Percentiles rank a stretch among this genome's conserved stretches.
Evolutionary conservation across 92 coral and sea anemone genomes (phyloP).

Genomic region (Phymanthus crucifer): DNA sequence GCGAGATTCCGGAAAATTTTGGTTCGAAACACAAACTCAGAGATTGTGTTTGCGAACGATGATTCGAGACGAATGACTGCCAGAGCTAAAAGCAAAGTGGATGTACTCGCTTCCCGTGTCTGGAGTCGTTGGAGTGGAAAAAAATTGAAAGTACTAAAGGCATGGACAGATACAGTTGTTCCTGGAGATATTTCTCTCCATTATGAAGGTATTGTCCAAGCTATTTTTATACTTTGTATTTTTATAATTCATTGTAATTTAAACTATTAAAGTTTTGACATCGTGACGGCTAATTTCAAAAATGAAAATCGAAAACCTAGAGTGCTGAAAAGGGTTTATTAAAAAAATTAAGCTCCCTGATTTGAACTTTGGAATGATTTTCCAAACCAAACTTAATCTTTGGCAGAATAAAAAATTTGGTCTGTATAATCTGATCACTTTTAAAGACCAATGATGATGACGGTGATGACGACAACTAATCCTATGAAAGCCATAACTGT

Average conservation of each 20-base stretch:
- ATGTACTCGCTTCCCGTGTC: constrained; percentile 82
- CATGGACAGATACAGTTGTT: constrained; percentile 81
- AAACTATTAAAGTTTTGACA: not conserved
- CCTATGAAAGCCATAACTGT: too few relatives aligned
- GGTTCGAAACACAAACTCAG: constrained; percentile 77
- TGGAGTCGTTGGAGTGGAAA: constrained; percentile 55
- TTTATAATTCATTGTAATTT: not conserved
- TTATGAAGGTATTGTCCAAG: constrained; percentile 79
- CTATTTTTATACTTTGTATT: not conserved
- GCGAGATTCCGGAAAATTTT: constrained; percentile 84
- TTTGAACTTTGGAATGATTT: not conserved
- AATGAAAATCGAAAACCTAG: not conserved
- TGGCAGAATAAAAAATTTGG: too few relatives aligned
- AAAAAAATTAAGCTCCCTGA: not conserved
- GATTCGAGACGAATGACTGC: constrained; percentile 92
- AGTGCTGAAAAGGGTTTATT: not conserved
- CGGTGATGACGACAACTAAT: too few relatives aligned
- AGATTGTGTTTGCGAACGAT: constrained; percentile 61
- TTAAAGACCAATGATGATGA: too few relatives aligned
- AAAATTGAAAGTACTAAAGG: constrained; percentile 55
- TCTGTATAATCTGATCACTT: too few relatives aligned
- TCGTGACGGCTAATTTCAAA: not conserved
- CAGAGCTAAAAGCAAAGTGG: constrained; percentile 85
- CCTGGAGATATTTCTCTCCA: constrained; percentile 66
- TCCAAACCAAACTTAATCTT: not conserved